phyloP scores from a whole-genome alignment of 2,888 invertebrate genomes.

The Hermaeophaga mercurialis region DNA sequence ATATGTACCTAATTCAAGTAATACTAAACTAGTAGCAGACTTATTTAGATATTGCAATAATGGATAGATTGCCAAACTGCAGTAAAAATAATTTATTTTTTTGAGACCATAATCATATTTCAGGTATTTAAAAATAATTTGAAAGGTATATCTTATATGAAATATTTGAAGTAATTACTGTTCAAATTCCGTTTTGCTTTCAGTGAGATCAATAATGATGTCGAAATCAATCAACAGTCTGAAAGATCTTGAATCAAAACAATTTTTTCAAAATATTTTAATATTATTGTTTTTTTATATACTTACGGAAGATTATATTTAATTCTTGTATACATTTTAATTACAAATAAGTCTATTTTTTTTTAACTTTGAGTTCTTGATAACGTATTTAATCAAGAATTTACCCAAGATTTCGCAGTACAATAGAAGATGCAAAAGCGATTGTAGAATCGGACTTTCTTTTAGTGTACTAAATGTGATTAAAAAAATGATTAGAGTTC shows the following conservation, averaged over 20 bases:
- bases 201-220: too few relatives aligned
- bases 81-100: too few relatives aligned
- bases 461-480: constrained; percentile 11
- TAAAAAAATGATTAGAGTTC: neutral
- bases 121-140: too few relatives aligned
- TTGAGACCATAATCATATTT: too few relatives aligned
- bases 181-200: too few relatives aligned
- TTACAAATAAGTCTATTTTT: neutral
- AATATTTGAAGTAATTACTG: too few relatives aligned
- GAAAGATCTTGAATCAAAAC: neutral
- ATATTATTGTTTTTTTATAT: neutral
- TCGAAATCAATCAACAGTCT: too few relatives aligned
- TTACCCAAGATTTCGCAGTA: neutral
- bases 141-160: too few relatives aligned
- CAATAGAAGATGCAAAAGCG: constrained; percentile 5
- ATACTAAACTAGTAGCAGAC: too few relatives aligned
- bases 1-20: too few relatives aligned
- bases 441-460: neutral
- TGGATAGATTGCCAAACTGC: too few relatives aligned
- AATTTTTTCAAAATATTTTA: neutral
- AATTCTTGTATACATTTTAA: neutral
- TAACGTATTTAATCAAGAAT: constrained; percentile 2
- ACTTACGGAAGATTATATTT: neutral
- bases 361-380: neutral
- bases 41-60: too few relatives aligned